Evolutionary conservation across 2,113 vertebrate genomes (phyloP).

Genomic region (Orientallactaga bullata): DNA sequence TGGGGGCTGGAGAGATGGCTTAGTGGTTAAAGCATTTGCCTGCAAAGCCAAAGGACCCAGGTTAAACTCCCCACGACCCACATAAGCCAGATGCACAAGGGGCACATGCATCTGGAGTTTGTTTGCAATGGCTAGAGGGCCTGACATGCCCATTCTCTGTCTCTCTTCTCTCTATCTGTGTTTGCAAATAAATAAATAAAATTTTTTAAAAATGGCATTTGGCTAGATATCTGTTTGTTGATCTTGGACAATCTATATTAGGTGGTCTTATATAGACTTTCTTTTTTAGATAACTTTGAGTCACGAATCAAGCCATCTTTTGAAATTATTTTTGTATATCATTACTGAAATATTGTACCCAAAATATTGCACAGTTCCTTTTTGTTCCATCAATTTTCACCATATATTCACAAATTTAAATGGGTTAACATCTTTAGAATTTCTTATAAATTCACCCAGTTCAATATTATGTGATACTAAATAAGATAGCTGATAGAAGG

Average conservation of each 20-base stretch:
- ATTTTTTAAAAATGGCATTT: no score
- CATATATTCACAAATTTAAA: background rate
- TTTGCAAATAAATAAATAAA: no score
- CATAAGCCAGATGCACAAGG: no score
- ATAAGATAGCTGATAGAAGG: background rate
- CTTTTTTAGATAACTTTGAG: background rate
- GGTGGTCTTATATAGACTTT: background rate
- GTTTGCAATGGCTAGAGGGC: no score
- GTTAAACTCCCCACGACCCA: no score
- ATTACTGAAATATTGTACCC: background rate
- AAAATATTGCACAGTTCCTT: background rate
- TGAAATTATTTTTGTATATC: slow-evolving; percentile 13
- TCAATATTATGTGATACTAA: background rate
- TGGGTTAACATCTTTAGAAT: background rate
- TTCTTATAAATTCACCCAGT: background rate
- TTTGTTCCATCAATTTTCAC: slow-evolving; percentile 25
- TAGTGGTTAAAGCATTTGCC: no score
- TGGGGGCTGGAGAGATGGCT: no score
- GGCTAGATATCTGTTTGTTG: background rate
- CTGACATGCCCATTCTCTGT: no score
- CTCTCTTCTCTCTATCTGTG: no score
- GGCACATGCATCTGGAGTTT: no score
- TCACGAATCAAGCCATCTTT: background rate
- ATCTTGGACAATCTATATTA: background rate
- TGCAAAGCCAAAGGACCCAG: no score